Conservation (phyloP, 2,888 invertebrate genomes). For the Furcula furcula region DNA sequence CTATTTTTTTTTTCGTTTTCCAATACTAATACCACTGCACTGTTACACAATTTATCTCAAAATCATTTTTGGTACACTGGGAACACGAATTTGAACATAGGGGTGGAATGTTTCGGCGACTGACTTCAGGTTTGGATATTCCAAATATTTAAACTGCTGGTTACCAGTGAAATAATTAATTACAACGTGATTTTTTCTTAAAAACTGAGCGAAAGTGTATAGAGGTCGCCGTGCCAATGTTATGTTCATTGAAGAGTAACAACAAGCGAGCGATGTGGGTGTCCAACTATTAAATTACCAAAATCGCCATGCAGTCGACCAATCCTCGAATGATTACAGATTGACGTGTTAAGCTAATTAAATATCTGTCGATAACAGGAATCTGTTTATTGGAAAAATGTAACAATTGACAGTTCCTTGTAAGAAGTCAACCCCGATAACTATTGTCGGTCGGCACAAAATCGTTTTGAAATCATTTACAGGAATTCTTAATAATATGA, state of each 20-base stretch:
- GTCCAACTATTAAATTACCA: constrained; percentile 53
- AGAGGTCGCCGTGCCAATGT: constrained; percentile 76
- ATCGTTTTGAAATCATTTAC: constrained; percentile 58
- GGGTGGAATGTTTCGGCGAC: constrained; percentile 68
- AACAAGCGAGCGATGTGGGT: constrained; percentile 71
- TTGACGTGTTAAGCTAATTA: constrained; percentile 29
- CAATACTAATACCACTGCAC: constrained; percentile 67
- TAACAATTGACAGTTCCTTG: constrained; percentile 75
- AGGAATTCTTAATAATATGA: constrained; percentile 42
- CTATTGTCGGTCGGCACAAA: constrained; percentile 68
- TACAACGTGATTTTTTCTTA: constrained; percentile 45
- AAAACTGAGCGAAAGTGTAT: constrained; percentile 55
- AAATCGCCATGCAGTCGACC: constrained; percentile 42
- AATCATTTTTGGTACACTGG: constrained; percentile 78
- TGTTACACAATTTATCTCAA: constrained; percentile 74
- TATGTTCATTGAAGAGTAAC: constrained; percentile 80
- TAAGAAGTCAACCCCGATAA: constrained; percentile 73
- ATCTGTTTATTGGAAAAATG: constrained; percentile 60
- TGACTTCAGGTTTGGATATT: constrained; percentile 26
- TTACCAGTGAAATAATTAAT: constrained; percentile 10
- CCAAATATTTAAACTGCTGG: constrained; percentile 13
- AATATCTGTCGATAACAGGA: constrained; percentile 38
- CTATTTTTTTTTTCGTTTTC: constrained; percentile 59
- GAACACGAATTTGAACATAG: constrained; percentile 50
- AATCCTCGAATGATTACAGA: constrained; percentile 31